Evolutionary conservation across 2,888 invertebrate species (phyloP).

Genomic region (Apamea sordens): DNA sequence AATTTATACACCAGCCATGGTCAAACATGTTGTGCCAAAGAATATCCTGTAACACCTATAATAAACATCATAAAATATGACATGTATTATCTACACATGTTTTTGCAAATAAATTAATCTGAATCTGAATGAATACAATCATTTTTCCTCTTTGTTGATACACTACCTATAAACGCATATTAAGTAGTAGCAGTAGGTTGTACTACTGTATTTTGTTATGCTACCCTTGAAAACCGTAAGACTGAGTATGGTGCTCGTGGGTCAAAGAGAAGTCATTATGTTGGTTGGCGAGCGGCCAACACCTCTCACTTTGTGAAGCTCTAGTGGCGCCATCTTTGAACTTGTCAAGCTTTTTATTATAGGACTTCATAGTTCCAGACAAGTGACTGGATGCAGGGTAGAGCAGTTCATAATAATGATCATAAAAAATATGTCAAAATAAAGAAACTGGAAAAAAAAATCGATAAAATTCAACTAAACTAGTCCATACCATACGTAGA

Average conservation of each 20-base stretch:
- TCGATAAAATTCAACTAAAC: not conserved
- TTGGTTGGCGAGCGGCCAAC: constrained; percentile 58
- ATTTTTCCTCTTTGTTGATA: not conserved
- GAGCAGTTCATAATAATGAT: not conserved
- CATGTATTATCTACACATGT: too few relatives aligned
- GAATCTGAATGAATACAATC: not conserved
- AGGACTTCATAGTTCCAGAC: not conserved
- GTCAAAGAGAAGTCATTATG: constrained; percentile 49
- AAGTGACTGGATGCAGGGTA: not conserved
- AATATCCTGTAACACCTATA: too few relatives aligned
- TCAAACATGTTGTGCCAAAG: too few relatives aligned
- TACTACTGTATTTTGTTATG: not conserved
- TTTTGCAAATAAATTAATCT: too few relatives aligned
- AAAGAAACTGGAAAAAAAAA: not conserved
- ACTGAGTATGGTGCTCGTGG: constrained; percentile 4
- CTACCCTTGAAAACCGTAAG: constrained; percentile 12
- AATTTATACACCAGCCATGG: too few relatives aligned
- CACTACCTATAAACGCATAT: not conserved
- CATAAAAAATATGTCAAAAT: not conserved
- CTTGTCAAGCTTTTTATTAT: constrained; percentile 17
- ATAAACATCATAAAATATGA: too few relatives aligned
- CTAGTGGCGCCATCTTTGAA: constrained; percentile 26
- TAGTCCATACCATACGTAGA: not conserved
- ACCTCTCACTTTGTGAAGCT: constrained; percentile 19
- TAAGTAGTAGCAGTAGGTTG: not conserved